Evolutionary conservation across 2,113 vertebrate species (phyloP).

Genomic region (Chionis minor): DNA sequence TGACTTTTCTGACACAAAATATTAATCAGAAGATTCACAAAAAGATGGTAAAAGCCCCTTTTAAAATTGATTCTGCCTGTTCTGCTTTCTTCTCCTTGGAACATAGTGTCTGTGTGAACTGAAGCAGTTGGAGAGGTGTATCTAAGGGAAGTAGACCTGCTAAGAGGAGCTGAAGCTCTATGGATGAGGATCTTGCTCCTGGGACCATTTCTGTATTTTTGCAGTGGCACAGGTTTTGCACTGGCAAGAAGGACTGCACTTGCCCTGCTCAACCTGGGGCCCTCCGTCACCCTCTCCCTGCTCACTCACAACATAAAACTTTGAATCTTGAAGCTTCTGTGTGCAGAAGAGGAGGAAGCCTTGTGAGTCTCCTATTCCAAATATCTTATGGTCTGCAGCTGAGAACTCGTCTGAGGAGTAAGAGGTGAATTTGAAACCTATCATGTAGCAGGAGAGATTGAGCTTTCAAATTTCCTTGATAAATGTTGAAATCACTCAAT

Average conservation of each 20-base stretch:
- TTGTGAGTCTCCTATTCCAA: background rate
- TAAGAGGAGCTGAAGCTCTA: background rate
- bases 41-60: background rate
- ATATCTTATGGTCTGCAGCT: background rate
- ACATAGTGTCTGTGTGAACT: accelerated
- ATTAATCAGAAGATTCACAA: background rate
- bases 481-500: background rate
- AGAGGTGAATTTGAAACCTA: background rate
- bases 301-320: background rate
- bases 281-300: background rate
- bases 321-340: background rate
- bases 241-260: background rate
- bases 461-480: background rate
- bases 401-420: background rate
- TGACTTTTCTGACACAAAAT: background rate
- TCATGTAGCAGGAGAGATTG: background rate
- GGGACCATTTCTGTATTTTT: background rate
- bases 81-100: background rate
- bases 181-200: background rate
- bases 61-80: background rate
- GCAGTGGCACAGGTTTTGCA: background rate
- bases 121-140: background rate
- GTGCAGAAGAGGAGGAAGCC: background rate
- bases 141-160: background rate
- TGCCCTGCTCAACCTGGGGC: background rate